Evolutionary conservation across 35 echinoderm and acorn worm genomes (phyloP).

Genomic region (Amphiura filiformis): DNA sequence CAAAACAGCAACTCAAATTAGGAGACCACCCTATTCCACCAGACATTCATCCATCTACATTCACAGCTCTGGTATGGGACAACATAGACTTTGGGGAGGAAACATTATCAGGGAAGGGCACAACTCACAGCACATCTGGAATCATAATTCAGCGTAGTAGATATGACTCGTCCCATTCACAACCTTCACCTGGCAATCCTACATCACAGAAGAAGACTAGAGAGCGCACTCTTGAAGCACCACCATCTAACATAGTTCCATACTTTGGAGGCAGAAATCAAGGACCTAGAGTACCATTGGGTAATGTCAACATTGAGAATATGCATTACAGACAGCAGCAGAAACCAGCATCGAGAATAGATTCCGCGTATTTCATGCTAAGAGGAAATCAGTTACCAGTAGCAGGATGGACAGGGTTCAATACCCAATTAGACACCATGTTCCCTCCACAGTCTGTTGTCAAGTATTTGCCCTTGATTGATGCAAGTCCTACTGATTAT

Average conservation of each 20-base stretch:
- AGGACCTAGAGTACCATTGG: no score
- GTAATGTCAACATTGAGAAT: neutral
- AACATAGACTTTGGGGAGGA: conserved; percentile 44
- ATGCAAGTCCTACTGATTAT: conserved; percentile 51
- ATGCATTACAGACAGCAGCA: no score
- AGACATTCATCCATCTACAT: neutral
- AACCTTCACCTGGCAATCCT: neutral
- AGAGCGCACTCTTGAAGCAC: neutral
- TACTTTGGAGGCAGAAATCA: neutral
- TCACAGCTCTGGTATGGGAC: conserved; percentile 1
- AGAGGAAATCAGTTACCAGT: conserved; percentile 10
- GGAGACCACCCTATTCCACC: neutral
- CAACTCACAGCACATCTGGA: conserved; percentile 85
- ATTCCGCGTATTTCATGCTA: conserved; percentile 18
- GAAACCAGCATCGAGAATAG: neutral
- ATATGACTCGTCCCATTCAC: neutral
- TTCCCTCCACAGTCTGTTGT: conserved; percentile 36
- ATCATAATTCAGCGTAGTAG: conserved; percentile 21
- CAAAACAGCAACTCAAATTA: neutral
- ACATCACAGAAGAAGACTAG: neutral
- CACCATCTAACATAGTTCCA: neutral
- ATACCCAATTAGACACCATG: conserved; percentile 22
- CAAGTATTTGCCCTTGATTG: conserved; percentile 42
- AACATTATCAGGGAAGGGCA: conserved; percentile 61
- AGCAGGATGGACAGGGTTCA: conserved; percentile 47